Conservation (phyloP, 92 coral and sea anemone genomes). For the Umimayanthus kanabou region DNA sequence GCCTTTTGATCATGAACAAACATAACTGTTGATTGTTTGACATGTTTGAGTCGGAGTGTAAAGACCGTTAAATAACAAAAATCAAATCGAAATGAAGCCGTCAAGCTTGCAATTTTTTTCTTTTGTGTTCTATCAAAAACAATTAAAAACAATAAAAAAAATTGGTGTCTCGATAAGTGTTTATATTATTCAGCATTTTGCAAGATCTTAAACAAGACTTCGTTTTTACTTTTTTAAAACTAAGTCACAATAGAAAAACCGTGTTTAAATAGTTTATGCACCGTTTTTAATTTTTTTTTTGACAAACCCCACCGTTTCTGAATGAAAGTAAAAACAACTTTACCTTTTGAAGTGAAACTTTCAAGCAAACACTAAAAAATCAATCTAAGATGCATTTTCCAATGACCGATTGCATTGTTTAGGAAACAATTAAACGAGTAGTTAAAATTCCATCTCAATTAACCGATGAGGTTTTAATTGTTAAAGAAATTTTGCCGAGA, state of each 20-base stretch:
- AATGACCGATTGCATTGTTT: background rate
- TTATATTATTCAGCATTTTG: background rate
- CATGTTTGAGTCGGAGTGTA: background rate
- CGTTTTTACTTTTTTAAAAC: background rate
- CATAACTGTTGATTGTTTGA: background rate
- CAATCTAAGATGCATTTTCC: background rate
- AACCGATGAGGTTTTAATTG: background rate
- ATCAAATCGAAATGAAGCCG: background rate
- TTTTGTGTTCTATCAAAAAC: background rate
- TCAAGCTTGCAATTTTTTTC: background rate
- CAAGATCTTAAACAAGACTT: background rate
- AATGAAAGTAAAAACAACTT: no score
- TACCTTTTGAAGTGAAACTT: background rate
- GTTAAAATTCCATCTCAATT: conserved; percentile 2
- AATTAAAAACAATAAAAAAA: background rate
- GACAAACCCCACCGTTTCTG: background rate
- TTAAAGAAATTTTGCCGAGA: background rate
- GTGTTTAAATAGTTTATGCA: no score
- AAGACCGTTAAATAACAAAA: background rate
- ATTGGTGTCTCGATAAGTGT: background rate
- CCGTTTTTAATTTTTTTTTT: no score
- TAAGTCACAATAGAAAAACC: no score
- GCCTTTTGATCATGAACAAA: background rate
- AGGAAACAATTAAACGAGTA: background rate
- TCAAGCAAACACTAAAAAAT: background rate